phyloP scores from a whole-genome alignment of 1,140 invertebrate genomes.

The Archivesica marissinica region DNA sequence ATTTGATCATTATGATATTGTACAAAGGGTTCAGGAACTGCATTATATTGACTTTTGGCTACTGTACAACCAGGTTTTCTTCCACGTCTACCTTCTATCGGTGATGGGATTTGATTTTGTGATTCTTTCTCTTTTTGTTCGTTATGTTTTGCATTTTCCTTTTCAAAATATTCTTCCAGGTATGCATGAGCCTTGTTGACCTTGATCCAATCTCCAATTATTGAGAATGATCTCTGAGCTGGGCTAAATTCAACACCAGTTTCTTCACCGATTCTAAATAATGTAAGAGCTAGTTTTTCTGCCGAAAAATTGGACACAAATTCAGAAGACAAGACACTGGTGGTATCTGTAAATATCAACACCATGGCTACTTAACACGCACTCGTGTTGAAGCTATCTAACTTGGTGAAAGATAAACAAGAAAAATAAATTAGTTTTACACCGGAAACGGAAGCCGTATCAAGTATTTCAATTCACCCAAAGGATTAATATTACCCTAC shows the following conservation, averaged over 20 bases:
- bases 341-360: constrained; percentile 45
- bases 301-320: constrained; percentile 37
- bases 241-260: constrained; percentile 32
- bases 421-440: constrained; percentile 9
- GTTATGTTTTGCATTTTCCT: constrained; percentile 14
- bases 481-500: neutral
- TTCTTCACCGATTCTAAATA: constrained; percentile 41
- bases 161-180: constrained; percentile 37
- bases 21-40: neutral
- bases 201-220: constrained; percentile 46
- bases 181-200: constrained; percentile 12
- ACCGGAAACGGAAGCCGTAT: neutral
- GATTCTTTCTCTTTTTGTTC: neutral
- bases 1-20: neutral
- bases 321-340: constrained; percentile 23
- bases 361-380: constrained; percentile 19
- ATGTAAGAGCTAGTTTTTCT: constrained; percentile 34
- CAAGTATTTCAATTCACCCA: too few relatives aligned
- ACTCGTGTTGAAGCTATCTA: too few relatives aligned
- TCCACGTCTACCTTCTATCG: neutral
- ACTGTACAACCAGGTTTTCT: constrained; percentile 3
- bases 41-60: neutral
- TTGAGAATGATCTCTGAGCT: constrained; percentile 21
- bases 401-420: neutral
- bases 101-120: neutral